phyloP scores from a whole-genome alignment of 53 echinoderm and acorn worm species.

The Luidia sarsii region DNA sequence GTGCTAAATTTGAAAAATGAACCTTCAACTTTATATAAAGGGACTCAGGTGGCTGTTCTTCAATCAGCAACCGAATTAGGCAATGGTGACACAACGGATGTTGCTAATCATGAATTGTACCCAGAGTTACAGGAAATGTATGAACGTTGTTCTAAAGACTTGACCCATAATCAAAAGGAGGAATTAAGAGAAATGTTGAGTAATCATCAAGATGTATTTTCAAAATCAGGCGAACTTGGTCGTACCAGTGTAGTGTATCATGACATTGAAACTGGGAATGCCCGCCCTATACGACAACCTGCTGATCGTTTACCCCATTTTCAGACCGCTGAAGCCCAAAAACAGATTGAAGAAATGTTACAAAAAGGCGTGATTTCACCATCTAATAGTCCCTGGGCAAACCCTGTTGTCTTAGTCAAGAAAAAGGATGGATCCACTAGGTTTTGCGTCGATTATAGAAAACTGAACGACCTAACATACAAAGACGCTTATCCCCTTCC shows the following conservation, averaged over 20 bases:
- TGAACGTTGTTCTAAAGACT: background rate
- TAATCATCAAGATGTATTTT: conserved; percentile 29
- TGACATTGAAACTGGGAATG: conserved; percentile 35
- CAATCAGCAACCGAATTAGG: conserved; percentile 1
- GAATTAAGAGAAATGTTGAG: background rate
- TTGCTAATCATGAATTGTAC: background rate
- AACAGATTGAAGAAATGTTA: conserved; percentile 49
- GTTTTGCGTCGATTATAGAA: conserved; percentile 42
- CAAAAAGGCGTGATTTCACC: conserved; percentile 37
- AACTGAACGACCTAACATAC: conserved; percentile 27
- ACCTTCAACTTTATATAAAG: conserved; percentile 15
- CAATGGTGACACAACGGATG: background rate
- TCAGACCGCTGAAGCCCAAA: conserved; percentile 27
- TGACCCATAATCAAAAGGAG: background rate
- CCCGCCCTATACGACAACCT: conserved; percentile 21
- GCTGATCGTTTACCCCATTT: conserved; percentile 27
- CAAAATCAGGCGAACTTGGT: conserved; percentile 49
- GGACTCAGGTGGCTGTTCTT: conserved; percentile 25
- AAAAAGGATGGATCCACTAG: conserved; percentile 43
- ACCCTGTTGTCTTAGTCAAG: conserved; percentile 27
- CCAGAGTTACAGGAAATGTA: conserved; percentile 7
- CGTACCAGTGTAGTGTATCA: conserved; percentile 41
- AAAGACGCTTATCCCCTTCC: conserved; percentile 54
- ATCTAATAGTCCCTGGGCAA: conserved; percentile 45
- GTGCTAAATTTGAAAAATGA: conserved; percentile 16